phyloP scores from a whole-genome alignment of 2,797 vertebrate species.

The Acrocephalus scirpaceus region DNA sequence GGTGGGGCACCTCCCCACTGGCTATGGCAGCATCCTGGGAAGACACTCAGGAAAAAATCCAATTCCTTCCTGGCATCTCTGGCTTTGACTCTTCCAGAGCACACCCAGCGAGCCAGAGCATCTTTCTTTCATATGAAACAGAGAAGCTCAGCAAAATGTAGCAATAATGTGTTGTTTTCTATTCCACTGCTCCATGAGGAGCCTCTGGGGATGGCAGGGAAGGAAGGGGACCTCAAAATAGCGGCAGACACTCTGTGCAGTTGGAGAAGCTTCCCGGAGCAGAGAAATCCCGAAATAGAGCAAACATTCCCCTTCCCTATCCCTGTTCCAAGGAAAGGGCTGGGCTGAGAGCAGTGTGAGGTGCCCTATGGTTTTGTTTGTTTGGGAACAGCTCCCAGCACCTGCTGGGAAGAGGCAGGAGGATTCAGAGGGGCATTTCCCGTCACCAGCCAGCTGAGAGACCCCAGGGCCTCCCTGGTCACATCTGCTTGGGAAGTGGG shows the following conservation, averaged over 20 bases:
- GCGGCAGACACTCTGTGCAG: not conserved
- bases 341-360: rapidly evolving
- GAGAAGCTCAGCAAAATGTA: conserved; percentile 16
- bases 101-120: not conserved
- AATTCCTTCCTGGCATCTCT: not conserved
- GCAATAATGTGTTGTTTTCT: conserved; percentile 50
- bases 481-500: not conserved
- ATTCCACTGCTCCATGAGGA: conserved; percentile 16
- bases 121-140: not conserved
- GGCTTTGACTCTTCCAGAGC: not conserved
- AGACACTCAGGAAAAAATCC: not conserved
- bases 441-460: not conserved
- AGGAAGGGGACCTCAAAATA: conserved; percentile 46
- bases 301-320: not conserved
- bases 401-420: not conserved
- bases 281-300: not conserved
- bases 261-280: not conserved
- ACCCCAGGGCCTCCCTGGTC: not conserved
- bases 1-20: not conserved
- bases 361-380: rapidly evolving
- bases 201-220: conserved; percentile 39
- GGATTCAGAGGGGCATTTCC: not conserved
- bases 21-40: not conserved
- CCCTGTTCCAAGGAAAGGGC: not conserved
- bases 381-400: not conserved